A percentile compares a stretch with the other conserved stretches of the same genome.
These are phyloP conservation scores for Paraescarpia echinospica DNA, from an alignment of 1,140 invertebrate genomes.

Conservation along the genomic window DNA sequence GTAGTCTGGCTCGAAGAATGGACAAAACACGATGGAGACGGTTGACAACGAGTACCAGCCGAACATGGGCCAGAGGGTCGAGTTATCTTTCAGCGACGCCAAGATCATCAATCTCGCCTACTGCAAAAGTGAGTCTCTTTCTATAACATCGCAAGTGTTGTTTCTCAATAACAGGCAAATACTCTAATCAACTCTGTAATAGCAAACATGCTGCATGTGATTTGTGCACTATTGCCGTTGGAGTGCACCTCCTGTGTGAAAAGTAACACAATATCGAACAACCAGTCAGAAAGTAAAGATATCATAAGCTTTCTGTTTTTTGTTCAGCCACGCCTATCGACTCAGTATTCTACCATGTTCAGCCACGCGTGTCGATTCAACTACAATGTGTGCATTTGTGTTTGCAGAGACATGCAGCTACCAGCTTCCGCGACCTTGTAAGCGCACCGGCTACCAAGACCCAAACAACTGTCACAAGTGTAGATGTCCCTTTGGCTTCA, in stretches of 20 bases:
- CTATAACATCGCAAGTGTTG: neutral
- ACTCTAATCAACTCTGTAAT: too few relatives aligned
- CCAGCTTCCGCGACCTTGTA: constrained; percentile 25
- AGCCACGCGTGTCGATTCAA: neutral
- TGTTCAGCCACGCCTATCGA: neutral
- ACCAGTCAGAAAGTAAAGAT: too few relatives aligned
- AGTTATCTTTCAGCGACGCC: constrained; percentile 23
- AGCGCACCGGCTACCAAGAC: constrained; percentile 44
- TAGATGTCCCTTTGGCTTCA: constrained; percentile 47
- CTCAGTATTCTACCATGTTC: neutral
- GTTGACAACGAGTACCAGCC: neutral
- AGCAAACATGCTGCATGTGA: too few relatives aligned
- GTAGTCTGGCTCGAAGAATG: neutral
- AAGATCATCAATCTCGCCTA: constrained; percentile 28
- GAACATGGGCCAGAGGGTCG: constrained; percentile 25
- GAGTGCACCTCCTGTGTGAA: too few relatives aligned
- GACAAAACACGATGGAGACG: neutral
- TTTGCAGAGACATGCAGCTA: neutral
- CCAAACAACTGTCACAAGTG: constrained; percentile 51
- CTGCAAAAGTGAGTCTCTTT: constrained; percentile 10
- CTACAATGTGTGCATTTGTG: neutral
- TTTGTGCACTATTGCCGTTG: too few relatives aligned
- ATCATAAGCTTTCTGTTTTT: too few relatives aligned
- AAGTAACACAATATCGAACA: too few relatives aligned
- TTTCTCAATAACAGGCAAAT: too few relatives aligned